Percentiles rank a stretch among this genome's conserved stretches.
These are phyloP conservation scores for Glomeris maerens DNA, from an alignment of 1,140 invertebrate genomes.

Conservation along the genomic window DNA sequence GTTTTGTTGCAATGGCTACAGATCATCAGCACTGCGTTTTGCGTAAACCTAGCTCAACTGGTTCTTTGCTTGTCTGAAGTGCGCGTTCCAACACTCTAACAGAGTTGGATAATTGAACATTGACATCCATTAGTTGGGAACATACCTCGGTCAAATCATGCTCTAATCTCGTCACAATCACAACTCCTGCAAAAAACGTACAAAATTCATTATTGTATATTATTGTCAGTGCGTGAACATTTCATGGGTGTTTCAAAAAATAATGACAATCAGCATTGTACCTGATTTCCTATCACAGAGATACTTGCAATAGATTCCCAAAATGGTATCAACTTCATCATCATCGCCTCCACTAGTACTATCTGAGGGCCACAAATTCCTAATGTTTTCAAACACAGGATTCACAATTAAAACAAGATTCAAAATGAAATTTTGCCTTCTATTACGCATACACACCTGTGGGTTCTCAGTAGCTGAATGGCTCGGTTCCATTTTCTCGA, in stretches of 20 bases:
- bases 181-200: slow-evolving; percentile 38
- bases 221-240: slow-evolving; percentile 26
- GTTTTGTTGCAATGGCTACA: too few species aligned
- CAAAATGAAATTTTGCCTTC: too few species aligned
- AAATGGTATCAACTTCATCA: slow-evolving; percentile 14
- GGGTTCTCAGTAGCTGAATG: slow-evolving; percentile 2
- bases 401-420: too few species aligned
- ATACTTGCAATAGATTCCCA: slow-evolving; percentile 43
- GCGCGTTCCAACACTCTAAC: slow-evolving; percentile 35
- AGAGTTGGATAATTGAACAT: slow-evolving; percentile 45
- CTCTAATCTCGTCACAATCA: slow-evolving; percentile 44
- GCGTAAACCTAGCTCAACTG: slow-evolving; percentile 15
- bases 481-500: slow-evolving; percentile 12
- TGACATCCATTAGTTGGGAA: slow-evolving; percentile 46
- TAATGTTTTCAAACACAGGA: too few species aligned
- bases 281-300: slow-evolving; percentile 50
- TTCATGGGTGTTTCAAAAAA: slow-evolving; percentile 23
- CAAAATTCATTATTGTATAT: slow-evolving; percentile 10
- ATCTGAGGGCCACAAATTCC: slow-evolving; percentile 13
- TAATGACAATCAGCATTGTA: too few species aligned
- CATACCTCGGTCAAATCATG: slow-evolving; percentile 48
- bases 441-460: too few species aligned
- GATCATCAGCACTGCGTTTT: slow-evolving; percentile 23
- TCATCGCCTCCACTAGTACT: slow-evolving; percentile 11
- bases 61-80: slow-evolving; percentile 17